Conservation (phyloP, 37 sponge, comb jelly and placozoan species). For the Petrosia ficiformis region DNA sequence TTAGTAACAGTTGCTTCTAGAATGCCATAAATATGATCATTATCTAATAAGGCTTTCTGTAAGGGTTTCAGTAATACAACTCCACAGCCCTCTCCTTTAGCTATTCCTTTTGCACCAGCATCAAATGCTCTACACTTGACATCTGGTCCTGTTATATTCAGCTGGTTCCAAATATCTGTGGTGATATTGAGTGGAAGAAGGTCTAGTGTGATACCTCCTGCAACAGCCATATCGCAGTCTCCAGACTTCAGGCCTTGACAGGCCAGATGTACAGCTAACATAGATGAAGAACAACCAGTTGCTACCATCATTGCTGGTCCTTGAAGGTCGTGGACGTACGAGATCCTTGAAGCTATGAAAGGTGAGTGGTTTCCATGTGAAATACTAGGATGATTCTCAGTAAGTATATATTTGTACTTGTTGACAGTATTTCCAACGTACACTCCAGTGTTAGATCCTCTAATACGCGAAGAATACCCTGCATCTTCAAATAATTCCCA, state of each 20-base stretch:
- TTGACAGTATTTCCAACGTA: not conserved
- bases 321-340: not conserved
- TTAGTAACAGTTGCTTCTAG: no score
- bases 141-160: no score
- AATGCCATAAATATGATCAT: no score
- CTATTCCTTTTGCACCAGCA: no score
- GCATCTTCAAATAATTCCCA: not conserved
- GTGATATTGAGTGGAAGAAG: not conserved
- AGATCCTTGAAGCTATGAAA: not conserved
- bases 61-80: no score
- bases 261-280: slow-evolving; percentile 1
- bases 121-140: no score
- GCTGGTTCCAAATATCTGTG: not conserved
- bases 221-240: not conserved
- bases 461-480: not conserved
- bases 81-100: no score
- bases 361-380: not conserved
- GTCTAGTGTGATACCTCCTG: not conserved
- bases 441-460: not conserved
- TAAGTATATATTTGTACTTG: slow-evolving; percentile 1
- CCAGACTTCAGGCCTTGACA: not conserved
- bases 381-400: not conserved
- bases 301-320: not conserved
- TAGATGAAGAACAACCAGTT: not conserved
- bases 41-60: no score